These are phyloP conservation scores for Columba guinea DNA, from an alignment of 2,797 vertebrate species.

Conservation along the genomic window DNA sequence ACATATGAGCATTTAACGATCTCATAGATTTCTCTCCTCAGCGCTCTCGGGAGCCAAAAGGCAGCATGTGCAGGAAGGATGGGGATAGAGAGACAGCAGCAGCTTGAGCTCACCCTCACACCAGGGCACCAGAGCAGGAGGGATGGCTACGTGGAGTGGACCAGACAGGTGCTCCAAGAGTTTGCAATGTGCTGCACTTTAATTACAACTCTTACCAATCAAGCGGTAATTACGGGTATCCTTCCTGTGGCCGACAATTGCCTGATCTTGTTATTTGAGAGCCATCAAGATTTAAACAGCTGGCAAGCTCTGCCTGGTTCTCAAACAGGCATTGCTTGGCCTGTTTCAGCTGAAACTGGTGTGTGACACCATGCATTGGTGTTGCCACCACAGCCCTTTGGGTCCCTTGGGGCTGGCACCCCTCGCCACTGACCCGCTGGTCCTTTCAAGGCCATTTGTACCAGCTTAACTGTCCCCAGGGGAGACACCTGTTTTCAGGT, in stretches of 20 bases:
- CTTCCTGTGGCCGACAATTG: slow-evolving; percentile 85
- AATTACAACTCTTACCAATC: slow-evolving; percentile 88
- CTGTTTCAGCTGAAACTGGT: background rate
- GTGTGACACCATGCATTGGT: background rate
- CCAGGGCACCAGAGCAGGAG: background rate
- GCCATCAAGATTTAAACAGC: slow-evolving; percentile 81
- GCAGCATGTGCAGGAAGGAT: too few relatives aligned
- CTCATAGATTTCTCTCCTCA: background rate
- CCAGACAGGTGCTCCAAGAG: background rate
- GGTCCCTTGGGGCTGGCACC: background rate
- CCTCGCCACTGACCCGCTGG: accelerated
- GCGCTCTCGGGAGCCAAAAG: accelerated
- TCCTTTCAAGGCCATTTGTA: background rate
- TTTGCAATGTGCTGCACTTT: slow-evolving; percentile 70
- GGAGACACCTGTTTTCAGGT: background rate
- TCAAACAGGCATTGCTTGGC: slow-evolving; percentile 41
- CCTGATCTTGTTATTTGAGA: slow-evolving; percentile 87
- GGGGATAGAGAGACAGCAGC: too few relatives aligned
- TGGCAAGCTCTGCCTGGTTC: slow-evolving; percentile 78
- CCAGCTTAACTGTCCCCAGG: background rate
- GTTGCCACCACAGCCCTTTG: background rate
- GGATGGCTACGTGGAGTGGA: slow-evolving; percentile 2
- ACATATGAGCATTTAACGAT: background rate
- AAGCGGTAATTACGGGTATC: slow-evolving; percentile 87
- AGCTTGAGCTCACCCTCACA: too few relatives aligned